Base-by-base conservation (phyloP, 2,113 vertebrate species). In the human (Homo sapiens) region DNA sequence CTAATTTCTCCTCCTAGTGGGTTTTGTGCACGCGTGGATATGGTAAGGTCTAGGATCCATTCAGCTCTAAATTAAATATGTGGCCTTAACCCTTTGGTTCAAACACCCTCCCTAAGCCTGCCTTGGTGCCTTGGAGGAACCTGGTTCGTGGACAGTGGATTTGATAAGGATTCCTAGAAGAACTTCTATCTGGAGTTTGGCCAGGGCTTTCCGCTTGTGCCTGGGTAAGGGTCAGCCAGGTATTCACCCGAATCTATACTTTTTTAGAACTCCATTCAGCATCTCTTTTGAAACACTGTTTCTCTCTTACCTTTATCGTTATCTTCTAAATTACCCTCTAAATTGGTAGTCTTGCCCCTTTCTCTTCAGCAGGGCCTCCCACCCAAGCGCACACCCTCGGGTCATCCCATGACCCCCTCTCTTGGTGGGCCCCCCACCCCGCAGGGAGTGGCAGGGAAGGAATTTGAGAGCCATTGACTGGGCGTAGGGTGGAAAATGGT, bases 61-160 rank as follows among this genome's bases (percentile, higher is more conserved):
- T 50, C 7, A 25, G 73, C 18, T 45, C 2, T 32, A 38, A 18
- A 4, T 9, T 30, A 40, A 45, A 18, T 38, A 43, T 23, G 50
- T 78, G 64, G 3, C 40, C 45, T n/a, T 55, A 30, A 17, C 73
- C 48, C 61, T 38, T 38, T 35, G 12, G 43, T 27, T 40, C 50
- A 6, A 7, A 6, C 27, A 17, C 5, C 2, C 2, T 2, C 20
- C 64, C 43, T 14, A 0, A 14, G 14, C 27, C 32, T 73, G 45
- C 6, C 40, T 73, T 45, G 9, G 32, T 93, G 73, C 45, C n/a
- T 38, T 61, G 55, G 84, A 57, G 61, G 43, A 35, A 27, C 12
- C 32, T 75, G 79, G 20, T 57, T 43, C 32, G 0, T 48, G 7
- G 40, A 43, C n/a, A 2, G 25, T 72, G 72, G 35, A 38, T 40